Conservation (phyloP, 2,888 invertebrate species). For the Luperina nickerlii region DNA sequence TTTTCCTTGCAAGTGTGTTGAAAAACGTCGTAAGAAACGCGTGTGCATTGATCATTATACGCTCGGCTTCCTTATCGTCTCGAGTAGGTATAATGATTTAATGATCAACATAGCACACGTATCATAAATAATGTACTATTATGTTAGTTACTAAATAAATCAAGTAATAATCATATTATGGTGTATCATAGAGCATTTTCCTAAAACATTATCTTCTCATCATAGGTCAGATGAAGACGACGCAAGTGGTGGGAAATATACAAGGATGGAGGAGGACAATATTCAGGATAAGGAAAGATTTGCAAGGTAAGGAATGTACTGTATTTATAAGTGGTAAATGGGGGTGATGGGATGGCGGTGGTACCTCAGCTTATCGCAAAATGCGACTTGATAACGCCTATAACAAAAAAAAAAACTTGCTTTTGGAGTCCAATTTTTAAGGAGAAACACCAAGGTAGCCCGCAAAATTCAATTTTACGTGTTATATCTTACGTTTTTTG, state of each 20-base stretch:
- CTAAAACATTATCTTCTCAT: constrained; percentile 44
- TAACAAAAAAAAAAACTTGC: no score
- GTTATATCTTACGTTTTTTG: no score
- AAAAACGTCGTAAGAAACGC: no score
- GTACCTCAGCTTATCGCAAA: not conserved
- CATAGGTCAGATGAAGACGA: constrained; percentile 96
- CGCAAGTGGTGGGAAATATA: constrained; percentile 95
- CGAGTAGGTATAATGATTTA: no score
- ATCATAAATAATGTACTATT: no score
- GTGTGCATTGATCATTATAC: no score
- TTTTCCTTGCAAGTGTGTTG: no score
- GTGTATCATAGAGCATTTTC: not conserved
- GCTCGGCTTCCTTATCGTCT: no score
- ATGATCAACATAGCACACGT: no score
- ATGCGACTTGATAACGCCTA: not conserved
- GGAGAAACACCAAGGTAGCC: no score
- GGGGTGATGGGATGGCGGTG: not conserved
- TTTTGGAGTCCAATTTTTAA: no score
- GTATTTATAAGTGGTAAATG: not conserved
- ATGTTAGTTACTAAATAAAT: not conserved
- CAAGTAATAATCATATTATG: not conserved
- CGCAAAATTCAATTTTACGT: no score
- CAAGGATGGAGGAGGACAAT: constrained; percentile 97
- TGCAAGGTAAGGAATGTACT: constrained; percentile 92
- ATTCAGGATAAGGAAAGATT: constrained; percentile 99